A percentile compares a stretch with the other conserved stretches of the same genome.
Conservation (phyloP, 2,888 invertebrate genomes). For the Agrochola lota region DNA sequence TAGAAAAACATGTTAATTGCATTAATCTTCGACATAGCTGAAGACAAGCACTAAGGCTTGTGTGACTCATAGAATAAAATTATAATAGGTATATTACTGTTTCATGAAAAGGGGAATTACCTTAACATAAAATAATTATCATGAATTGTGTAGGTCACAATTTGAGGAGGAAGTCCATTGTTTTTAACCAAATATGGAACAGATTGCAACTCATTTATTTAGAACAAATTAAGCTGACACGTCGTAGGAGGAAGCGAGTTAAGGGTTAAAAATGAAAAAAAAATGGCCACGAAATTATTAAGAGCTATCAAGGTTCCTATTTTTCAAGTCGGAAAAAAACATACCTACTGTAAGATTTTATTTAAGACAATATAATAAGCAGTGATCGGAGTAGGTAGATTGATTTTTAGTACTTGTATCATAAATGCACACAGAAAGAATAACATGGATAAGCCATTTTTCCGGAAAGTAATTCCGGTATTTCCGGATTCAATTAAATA, state of each 20-base stretch:
- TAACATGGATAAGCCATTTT: no score
- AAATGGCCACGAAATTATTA: background rate
- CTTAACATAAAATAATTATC: constrained; percentile 13
- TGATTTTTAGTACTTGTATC: no score
- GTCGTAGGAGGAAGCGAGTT: background rate
- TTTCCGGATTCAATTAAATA: no score
- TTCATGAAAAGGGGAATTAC: constrained; percentile 41
- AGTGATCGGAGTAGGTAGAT: no score
- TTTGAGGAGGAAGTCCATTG: constrained; percentile 38
- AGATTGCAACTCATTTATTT: background rate
- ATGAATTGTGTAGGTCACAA: no score
- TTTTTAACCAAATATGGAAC: constrained; percentile 3
- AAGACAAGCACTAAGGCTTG: constrained; percentile 13
- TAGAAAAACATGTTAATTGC: constrained; percentile 36
- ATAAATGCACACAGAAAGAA: no score
- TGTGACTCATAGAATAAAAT: constrained; percentile 26
- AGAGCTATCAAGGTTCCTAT: background rate
- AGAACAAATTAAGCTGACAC: background rate
- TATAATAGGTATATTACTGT: background rate
- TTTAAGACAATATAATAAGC: constrained; percentile 10
- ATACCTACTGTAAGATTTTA: background rate
- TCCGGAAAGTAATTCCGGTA: no score
- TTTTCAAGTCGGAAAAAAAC: background rate
- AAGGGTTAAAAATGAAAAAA: background rate
- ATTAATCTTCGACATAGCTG: constrained; percentile 20